Evolutionary conservation across 2,113 vertebrate species (phyloP), one percentile per base, ranked within the genome.

Genomic region (Gallinago jamesoni): DNA sequence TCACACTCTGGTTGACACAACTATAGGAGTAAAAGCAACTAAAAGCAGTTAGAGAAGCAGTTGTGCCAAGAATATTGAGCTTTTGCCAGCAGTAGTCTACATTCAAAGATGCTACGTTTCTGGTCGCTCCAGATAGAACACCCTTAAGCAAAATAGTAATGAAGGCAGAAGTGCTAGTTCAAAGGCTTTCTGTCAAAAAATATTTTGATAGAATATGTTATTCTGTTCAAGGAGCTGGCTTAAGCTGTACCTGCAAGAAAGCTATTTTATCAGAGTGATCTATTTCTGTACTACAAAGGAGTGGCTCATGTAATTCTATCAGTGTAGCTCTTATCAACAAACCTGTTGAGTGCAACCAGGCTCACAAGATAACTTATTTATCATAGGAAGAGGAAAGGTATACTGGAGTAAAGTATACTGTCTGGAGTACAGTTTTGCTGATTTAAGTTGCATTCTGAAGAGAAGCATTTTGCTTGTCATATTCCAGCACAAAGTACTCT

Each of bases 321-420:
- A 95, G 27, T 64, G 64, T 31, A 87, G 66, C 81, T 89, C 68
- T 95, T 96, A 91, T 95, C 93, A 66, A 45, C 73, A 89, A 96
- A 78, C 74, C 74, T 79, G 64, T 57, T 94, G 93, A 95, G 77
- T 75, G 66, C 70, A 91, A 24, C 57, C 81, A 84, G 45, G 28
- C 52, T 96, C 70, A 92, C 57, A 64, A 87, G 87, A 84, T 93
- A 95, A 85, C 77, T 91, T 93, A 80, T 80, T 94, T 94, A 84
- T 91, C 57, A 60, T 9, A 87, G 57, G 53, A 96, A 84, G 57
- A 89, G 43, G 62, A 94, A 87, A 87, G 12, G 14, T 95, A 45
- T 68, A n/a, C 77, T 93, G 53, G 35, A 82, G 56, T 77, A 86
- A 95, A 81, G 66, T 52, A 75, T 37, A 73, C 12, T 31, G 6